phyloP scores from a whole-genome alignment of 2,888 invertebrate species.

The Gastrophysa polygoni region DNA sequence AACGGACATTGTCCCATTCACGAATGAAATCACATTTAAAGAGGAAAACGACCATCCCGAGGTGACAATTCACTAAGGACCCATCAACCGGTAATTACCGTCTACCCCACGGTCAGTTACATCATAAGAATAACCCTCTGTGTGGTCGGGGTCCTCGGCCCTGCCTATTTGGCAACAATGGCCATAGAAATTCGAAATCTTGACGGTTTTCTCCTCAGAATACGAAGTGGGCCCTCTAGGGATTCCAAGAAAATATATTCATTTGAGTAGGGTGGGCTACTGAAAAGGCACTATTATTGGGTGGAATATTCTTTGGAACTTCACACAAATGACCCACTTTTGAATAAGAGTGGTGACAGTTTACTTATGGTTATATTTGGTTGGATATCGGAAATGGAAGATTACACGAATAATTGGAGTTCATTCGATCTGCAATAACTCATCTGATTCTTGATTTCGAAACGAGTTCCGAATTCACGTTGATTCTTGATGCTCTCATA shows the following conservation, averaged over 20 bases:
- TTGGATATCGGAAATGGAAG: neutral
- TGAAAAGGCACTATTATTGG: conserved; percentile 23
- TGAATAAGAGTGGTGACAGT: conserved; percentile 31
- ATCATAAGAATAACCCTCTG: conserved; percentile 40
- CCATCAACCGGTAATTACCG: neutral
- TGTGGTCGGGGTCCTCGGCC: conserved; percentile 42
- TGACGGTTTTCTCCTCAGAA: conserved; percentile 28
- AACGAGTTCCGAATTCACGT: no score
- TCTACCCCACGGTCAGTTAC: conserved; percentile 39
- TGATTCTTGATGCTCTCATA: no score
- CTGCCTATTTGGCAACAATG: conserved; percentile 42
- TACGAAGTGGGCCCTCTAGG: conserved; percentile 28
- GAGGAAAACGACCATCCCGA: neutral
- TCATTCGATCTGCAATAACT: no score
- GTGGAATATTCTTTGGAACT: conserved; percentile 23
- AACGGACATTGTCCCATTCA: neutral
- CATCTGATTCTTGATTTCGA: no score
- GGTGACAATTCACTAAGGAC: neutral
- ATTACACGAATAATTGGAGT: no score
- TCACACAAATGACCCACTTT: conserved; percentile 35
- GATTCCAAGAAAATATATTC: conserved; percentile 22
- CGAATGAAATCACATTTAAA: neutral
- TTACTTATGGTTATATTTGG: conserved; percentile 19
- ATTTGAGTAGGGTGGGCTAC: conserved; percentile 11
- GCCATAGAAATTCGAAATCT: conserved; percentile 29